These are phyloP conservation scores for Pseudomugil tenellus DNA, from an alignment of 2,797 vertebrate genomes.

Conservation along the genomic window DNA sequence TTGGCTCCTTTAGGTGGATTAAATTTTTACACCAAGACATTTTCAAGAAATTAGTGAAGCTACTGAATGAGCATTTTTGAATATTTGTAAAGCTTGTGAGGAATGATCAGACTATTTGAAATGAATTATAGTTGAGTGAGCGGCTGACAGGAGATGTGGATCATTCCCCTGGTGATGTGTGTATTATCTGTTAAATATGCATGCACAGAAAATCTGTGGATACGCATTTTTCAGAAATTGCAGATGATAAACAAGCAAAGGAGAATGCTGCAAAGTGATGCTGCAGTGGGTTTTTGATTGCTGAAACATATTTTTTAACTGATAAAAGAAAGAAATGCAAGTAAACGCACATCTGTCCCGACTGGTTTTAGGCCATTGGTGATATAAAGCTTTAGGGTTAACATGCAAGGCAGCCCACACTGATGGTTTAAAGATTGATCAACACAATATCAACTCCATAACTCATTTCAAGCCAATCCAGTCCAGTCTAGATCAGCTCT, in stretches of 20 bases:
- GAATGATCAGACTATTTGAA: slow-evolving; percentile 51
- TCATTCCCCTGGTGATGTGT: slow-evolving; percentile 62
- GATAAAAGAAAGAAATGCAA: slow-evolving; percentile 27
- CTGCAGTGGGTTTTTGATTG: slow-evolving; percentile 47
- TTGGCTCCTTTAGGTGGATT: slow-evolving; percentile 23
- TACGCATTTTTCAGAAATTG: slow-evolving; percentile 47
- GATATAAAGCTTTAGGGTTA: slow-evolving; percentile 29
- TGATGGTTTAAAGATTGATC: slow-evolving; percentile 40
- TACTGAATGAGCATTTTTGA: slow-evolving; percentile 10
- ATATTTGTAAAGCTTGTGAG: slow-evolving; percentile 42
- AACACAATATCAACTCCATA: slow-evolving; percentile 18
- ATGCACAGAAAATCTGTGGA: slow-evolving; percentile 57
- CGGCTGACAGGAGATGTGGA: slow-evolving; percentile 61
- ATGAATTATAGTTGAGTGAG: slow-evolving; percentile 56
- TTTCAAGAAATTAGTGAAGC: slow-evolving; percentile 25
- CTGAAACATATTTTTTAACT: slow-evolving; percentile 43
- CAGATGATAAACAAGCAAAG: slow-evolving; percentile 33
- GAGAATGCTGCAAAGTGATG: slow-evolving; percentile 51
- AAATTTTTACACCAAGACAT: slow-evolving; percentile 30
- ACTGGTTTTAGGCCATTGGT: slow-evolving; percentile 43
- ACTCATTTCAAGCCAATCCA: slow-evolving; percentile 55
- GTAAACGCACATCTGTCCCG: slow-evolving; percentile 24
- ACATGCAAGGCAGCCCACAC: slow-evolving; percentile 46
- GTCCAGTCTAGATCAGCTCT: slow-evolving; percentile 72
- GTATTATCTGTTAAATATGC: slow-evolving; percentile 65